A percentile compares a stretch with the other conserved stretches of the same genome.
phyloP scores from a whole-genome alignment of 2,113 vertebrate species.

The Leucopsar rothschildi region DNA sequence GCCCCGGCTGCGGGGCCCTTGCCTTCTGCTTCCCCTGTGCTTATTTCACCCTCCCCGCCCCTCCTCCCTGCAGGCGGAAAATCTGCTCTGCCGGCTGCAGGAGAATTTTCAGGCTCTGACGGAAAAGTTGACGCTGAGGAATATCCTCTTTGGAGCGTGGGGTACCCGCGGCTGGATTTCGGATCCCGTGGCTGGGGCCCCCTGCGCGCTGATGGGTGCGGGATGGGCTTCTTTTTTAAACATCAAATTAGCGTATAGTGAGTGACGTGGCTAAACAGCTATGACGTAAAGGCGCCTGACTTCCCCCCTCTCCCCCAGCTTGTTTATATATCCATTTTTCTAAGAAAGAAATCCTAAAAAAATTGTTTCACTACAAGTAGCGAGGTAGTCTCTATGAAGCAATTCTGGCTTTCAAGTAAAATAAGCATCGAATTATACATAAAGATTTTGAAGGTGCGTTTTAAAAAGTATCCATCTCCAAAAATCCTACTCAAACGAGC shows the following conservation, averaged over 20 bases:
- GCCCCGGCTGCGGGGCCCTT: neutral
- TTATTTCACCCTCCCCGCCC: neutral
- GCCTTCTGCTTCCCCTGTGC: neutral
- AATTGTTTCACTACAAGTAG: neutral
- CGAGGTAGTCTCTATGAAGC: neutral
- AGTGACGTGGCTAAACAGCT: too few species aligned
- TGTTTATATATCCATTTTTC: neutral
- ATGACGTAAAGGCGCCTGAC: neutral
- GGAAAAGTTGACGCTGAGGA: slow-evolving; percentile 74
- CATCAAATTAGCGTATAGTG: fast-evolving
- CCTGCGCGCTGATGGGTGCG: neutral
- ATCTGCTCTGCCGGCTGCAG: slow-evolving; percentile 76
- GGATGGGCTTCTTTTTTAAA: neutral
- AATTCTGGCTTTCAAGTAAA: neutral
- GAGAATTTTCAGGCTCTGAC: slow-evolving; percentile 78
- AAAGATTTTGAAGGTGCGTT: neutral
- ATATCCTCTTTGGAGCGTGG: slow-evolving; percentile 77
- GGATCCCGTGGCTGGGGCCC: too few species aligned
- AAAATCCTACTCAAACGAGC: neutral
- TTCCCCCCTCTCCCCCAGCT: too few species aligned
- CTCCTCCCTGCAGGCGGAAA: slow-evolving; percentile 75
- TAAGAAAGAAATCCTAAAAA: neutral
- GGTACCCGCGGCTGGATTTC: too few species aligned
- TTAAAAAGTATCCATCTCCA: neutral
- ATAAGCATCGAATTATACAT: neutral